phyloP scores from a whole-genome alignment of 2,888 invertebrate genomes.

The Salticus scenicus region DNA sequence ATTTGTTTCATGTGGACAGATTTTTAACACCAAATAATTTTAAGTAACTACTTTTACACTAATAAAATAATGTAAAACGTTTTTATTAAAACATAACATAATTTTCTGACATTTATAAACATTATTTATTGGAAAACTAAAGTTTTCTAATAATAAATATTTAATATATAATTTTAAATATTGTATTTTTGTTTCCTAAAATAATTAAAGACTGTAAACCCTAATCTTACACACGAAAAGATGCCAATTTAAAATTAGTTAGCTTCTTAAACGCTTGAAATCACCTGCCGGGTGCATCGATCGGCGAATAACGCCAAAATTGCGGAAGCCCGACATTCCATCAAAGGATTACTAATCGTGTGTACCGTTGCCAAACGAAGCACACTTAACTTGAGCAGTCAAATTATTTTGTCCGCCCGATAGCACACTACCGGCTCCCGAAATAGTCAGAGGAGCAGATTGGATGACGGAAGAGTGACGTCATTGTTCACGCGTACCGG shows the following conservation, averaged over 20 bases:
- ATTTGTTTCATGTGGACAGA: too few species aligned
- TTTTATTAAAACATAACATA: too few species aligned
- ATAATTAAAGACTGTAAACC: too few species aligned
- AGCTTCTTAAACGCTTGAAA: conserved; percentile 3
- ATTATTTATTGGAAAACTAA: too few species aligned
- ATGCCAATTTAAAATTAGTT: background rate
- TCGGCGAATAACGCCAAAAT: background rate
- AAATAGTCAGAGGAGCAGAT: conserved; percentile 6
- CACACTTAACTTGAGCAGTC: conserved; percentile 30
- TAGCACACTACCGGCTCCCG: background rate
- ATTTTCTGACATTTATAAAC: too few species aligned
- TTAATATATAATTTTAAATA: too few species aligned
- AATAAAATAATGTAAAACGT: too few species aligned
- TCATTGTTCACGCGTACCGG: conserved; percentile 7
- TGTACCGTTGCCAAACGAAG: conserved; percentile 53
- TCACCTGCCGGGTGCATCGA: background rate
- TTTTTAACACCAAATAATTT: too few species aligned
- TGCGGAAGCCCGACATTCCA: conserved; percentile 12
- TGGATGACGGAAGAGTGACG: background rate
- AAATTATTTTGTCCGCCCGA: conserved; percentile 16
- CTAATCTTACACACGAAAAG: background rate
- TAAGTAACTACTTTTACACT: too few species aligned
- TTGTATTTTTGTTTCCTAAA: too few species aligned
- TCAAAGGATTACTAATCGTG: conserved; percentile 28
- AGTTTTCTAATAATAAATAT: too few species aligned